Conservation (phyloP, 2,113 vertebrate species). For the Pseudopodoces humilis region DNA sequence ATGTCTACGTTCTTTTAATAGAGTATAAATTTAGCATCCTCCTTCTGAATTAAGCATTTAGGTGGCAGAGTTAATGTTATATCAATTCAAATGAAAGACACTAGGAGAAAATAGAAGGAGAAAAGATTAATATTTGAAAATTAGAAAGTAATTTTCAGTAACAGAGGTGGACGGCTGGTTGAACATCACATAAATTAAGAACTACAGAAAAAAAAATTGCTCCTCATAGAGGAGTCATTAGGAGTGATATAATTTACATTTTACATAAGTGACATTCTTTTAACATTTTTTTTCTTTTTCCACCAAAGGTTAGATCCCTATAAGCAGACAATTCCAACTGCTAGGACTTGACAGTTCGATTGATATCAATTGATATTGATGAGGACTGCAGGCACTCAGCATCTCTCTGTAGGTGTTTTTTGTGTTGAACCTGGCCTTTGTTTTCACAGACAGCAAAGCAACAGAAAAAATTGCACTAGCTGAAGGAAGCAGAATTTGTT, state of each 20-base stretch:
- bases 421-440: constrained; percentile 5
- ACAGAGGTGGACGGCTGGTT: constrained; percentile 32
- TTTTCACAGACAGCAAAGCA: constrained; percentile 4
- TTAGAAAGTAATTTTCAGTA: constrained; percentile 54
- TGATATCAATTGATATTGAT: background rate
- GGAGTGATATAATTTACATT: constrained; percentile 28
- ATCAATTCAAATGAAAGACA: constrained; percentile 46
- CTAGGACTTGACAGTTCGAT: background rate
- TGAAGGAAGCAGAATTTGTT: background rate
- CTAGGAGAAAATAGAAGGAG: constrained; percentile 33
- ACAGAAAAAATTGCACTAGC: background rate
- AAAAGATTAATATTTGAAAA: constrained; percentile 61
- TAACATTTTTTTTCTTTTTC: background rate
- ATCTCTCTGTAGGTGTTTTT: background rate
- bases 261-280: constrained; percentile 21
- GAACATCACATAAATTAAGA: constrained; percentile 46
- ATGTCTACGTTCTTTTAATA: constrained; percentile 44
- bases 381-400: background rate
- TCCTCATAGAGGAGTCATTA: constrained; percentile 29
- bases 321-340: background rate
- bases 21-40: constrained; percentile 65
- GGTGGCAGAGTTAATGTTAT: constrained; percentile 41
- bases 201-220: constrained; percentile 13
- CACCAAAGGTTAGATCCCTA: background rate
- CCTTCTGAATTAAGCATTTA: constrained; percentile 59